Evolutionary conservation across 1,140 invertebrate genomes (phyloP).

Genomic region (Drosophila parvula): DNA sequence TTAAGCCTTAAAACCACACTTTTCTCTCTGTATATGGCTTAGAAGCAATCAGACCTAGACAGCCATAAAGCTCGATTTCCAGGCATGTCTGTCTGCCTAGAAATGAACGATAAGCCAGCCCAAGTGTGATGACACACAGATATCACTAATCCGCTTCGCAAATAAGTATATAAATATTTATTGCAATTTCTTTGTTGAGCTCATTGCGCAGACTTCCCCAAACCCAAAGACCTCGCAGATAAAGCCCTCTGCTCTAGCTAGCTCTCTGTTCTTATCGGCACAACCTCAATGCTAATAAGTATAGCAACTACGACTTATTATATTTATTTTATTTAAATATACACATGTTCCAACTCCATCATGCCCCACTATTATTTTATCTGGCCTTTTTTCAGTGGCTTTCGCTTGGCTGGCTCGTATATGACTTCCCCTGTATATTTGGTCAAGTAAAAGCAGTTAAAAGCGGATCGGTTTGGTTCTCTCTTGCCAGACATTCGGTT

Average conservation of each 20-base stretch:
- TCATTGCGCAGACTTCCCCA: conserved; percentile 14
- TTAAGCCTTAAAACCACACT: neutral
- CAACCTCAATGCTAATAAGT: conserved; percentile 17
- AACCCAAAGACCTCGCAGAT: conserved; percentile 25
- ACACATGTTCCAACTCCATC: conserved; percentile 11
- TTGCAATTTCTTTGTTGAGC: conserved; percentile 31
- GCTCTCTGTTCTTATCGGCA: conserved; percentile 18
- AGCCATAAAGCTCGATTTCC: conserved; percentile 10
- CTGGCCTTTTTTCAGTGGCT: conserved; percentile 24
- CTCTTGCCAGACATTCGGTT: conserved; percentile 12
- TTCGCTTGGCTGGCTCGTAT: conserved; percentile 17
- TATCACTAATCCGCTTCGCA: conserved; percentile 30
- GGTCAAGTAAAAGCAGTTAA: conserved; percentile 32
- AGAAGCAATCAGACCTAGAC: conserved; percentile 7
- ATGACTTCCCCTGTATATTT: conserved; percentile 19
- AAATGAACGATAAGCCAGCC: conserved; percentile 29
- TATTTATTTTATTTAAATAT: conserved; percentile 10
- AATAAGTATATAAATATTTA: conserved; percentile 22
- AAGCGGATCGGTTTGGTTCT: conserved; percentile 43
- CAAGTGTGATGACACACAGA: conserved; percentile 19
- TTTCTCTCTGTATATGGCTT: neutral
- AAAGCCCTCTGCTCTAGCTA: neutral
- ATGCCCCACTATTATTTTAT: conserved; percentile 22
- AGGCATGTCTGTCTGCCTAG: conserved; percentile 6
- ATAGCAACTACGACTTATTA: conserved; percentile 31